Evolutionary conservation across 2,888 invertebrate genomes (phyloP).

Genomic region (Idaea dimidiata): DNA sequence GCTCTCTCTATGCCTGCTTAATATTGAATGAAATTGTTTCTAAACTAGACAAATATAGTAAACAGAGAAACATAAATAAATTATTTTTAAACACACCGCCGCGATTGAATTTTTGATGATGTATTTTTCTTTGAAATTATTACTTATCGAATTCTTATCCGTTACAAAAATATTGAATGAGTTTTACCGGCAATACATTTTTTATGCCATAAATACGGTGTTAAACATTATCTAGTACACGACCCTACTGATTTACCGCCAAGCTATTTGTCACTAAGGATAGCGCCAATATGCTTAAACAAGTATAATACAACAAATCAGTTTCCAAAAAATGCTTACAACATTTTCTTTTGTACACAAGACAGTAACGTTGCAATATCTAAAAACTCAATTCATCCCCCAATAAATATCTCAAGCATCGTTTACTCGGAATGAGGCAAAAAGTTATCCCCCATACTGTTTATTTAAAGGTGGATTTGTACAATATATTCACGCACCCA

Average conservation of each 20-base stretch:
- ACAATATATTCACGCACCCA: constrained; percentile 66
- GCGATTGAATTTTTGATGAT: no score
- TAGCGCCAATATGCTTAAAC: neutral
- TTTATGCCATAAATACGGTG: neutral
- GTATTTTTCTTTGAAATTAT: constrained; percentile 15
- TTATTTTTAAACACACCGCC: no score
- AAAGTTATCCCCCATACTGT: constrained; percentile 74
- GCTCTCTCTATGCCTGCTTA: no score
- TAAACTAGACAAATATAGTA: no score
- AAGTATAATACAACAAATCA: constrained; percentile 12
- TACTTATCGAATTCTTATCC: no score
- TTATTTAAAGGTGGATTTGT: constrained; percentile 80
- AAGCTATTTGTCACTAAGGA: neutral
- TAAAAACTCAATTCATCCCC: constrained; percentile 73
- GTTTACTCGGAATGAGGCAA: constrained; percentile 76
- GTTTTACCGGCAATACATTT: neutral
- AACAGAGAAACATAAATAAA: no score
- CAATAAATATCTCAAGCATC: constrained; percentile 79
- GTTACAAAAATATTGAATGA: neutral
- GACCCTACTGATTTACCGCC: neutral
- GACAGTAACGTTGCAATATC: constrained; percentile 59
- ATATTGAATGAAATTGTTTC: no score
- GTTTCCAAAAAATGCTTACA: constrained; percentile 17
- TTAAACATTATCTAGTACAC: neutral
- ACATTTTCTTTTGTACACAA: constrained; percentile 34